phyloP scores from a whole-genome alignment of 2,113 vertebrate genomes.

The Atlantisia rogersi region DNA sequence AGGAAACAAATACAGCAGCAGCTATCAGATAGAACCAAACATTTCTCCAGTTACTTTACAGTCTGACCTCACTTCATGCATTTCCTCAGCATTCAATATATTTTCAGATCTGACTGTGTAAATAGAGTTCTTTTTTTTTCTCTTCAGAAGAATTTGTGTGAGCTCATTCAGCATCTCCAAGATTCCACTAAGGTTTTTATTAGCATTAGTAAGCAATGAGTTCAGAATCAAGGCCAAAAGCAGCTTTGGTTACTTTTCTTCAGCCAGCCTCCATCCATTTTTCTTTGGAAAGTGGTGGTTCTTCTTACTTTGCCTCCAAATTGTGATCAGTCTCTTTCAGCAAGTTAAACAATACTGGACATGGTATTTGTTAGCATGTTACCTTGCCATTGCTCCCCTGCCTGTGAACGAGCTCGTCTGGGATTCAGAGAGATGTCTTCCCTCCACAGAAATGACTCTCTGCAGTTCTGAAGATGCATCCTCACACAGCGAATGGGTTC shows the following conservation, averaged over 20 bases:
- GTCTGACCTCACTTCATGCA: not conserved
- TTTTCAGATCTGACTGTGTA: not conserved
- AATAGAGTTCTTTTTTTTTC: not conserved
- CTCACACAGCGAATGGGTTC: conserved; percentile 75
- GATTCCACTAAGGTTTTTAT: not conserved
- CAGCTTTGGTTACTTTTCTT: not conserved
- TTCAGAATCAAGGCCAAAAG: not conserved
- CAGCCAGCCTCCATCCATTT: not conserved
- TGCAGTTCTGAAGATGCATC: conserved; percentile 75
- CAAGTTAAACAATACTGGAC: not conserved
- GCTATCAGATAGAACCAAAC: not conserved
- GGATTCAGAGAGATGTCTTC: conserved; percentile 68
- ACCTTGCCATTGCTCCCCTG: conserved; percentile 86
- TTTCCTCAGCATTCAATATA: not conserved
- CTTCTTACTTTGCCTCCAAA: not conserved
- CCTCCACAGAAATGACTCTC: conserved; percentile 74
- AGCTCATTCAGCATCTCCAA: not conserved
- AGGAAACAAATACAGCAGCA: not conserved
- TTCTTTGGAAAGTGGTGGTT: not conserved
- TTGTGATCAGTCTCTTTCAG: not conserved
- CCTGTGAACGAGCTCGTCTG: conserved; percentile 72
- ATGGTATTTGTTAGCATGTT: not conserved
- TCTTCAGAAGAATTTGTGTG: not conserved
- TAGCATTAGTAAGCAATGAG: not conserved
- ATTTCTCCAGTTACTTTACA: not conserved